Evolutionary conservation across 1,140 invertebrate genomes (phyloP).

Genomic region (Brachionus koreanus): DNA sequence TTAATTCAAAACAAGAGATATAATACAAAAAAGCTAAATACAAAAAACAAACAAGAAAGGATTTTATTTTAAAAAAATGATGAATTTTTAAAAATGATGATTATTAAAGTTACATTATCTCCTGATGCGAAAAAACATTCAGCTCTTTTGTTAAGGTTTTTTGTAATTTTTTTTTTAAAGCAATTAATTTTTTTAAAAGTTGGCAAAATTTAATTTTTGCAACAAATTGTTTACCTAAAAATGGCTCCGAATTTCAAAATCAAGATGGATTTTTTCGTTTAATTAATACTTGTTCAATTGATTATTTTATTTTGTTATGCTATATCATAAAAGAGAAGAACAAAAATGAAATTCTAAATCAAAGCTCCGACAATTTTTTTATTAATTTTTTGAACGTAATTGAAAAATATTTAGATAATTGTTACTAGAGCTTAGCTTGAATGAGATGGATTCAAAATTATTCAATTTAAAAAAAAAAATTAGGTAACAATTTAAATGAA

Average conservation of each 20-base stretch:
- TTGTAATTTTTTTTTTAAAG: too few species aligned
- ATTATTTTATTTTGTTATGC: constrained; percentile 26
- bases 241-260: constrained; percentile 20
- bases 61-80: neutral
- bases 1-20: neutral
- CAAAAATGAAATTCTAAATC: neutral
- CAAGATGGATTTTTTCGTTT: neutral
- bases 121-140: neutral
- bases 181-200: too few species aligned
- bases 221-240: neutral
- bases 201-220: neutral
- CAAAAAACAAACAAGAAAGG: neutral
- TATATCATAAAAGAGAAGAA: neutral
- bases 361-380: neutral
- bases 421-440: neutral
- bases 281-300: constrained; percentile 7
- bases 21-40: neutral
- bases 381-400: neutral
- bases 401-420: neutral
- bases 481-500: too few species aligned
- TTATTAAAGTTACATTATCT: neutral
- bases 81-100: neutral
- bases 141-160: neutral
- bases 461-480: neutral
- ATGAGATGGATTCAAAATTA: neutral